phyloP scores from a whole-genome alignment of 2,113 vertebrate genomes.

The Baryphthengus martii region DNA sequence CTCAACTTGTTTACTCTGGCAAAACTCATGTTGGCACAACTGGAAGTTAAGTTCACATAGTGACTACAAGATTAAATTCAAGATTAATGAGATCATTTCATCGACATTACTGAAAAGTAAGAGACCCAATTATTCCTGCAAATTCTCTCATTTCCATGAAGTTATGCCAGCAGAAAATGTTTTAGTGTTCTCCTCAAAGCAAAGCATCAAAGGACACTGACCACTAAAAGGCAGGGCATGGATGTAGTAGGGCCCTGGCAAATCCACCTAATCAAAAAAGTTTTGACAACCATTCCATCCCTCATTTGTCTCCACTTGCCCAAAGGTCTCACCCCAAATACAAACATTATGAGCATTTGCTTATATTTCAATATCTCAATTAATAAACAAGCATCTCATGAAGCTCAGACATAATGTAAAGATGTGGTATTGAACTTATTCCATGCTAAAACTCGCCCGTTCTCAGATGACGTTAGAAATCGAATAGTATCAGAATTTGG shows the following conservation, averaged over 20 bases:
- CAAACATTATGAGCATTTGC: background rate
- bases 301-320: background rate
- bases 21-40: background rate
- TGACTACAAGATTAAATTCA: background rate
- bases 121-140: background rate
- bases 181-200: background rate
- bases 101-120: background rate
- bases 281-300: background rate
- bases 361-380: background rate
- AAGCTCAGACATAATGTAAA: background rate
- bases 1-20: background rate
- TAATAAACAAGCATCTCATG: background rate
- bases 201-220: background rate
- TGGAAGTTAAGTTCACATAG: background rate
- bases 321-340: background rate
- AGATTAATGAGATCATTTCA: background rate
- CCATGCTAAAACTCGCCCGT: background rate
- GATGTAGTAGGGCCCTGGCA: background rate
- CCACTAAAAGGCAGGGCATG: background rate
- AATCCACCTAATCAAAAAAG: background rate
- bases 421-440: background rate
- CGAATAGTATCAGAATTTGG: background rate
- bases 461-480: background rate
- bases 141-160: background rate
- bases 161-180: background rate